A percentile compares a stretch with the other conserved stretches of the same genome.
Evolutionary conservation across 2,888 invertebrate genomes (phyloP).

Genomic region (Opisthograptis luteolata): DNA sequence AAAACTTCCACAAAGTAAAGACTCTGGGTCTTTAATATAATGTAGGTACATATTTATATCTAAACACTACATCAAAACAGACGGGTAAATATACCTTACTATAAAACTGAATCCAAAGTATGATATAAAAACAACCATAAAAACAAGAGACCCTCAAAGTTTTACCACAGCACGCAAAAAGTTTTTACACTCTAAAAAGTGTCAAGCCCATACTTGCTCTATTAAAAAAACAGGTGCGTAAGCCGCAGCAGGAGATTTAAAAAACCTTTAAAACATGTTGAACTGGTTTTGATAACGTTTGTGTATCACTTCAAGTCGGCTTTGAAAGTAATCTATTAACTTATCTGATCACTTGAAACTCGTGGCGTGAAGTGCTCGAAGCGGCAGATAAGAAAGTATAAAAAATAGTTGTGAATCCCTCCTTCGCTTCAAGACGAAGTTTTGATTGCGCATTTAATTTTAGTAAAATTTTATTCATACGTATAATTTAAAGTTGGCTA

Average conservation of each 20-base stretch:
- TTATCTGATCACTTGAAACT: constrained; percentile 53
- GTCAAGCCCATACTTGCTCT: constrained; percentile 21
- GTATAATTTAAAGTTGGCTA: constrained; percentile 24
- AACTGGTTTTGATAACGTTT: constrained; percentile 34
- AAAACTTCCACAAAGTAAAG: too few species aligned
- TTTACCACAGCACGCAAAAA: constrained; percentile 4
- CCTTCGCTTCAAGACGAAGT: constrained; percentile 30
- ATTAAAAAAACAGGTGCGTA: constrained; percentile 37
- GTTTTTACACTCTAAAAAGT: constrained; percentile 1
- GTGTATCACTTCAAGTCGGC: constrained; percentile 38
- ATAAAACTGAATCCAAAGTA: neutral
- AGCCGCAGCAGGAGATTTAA: constrained; percentile 33
- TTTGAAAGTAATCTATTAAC: constrained; percentile 48
- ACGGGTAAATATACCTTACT: neutral
- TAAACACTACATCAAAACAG: too few species aligned
- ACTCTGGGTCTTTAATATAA: too few species aligned
- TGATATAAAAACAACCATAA: neutral
- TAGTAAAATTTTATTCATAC: constrained; percentile 32
- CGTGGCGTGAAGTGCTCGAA: constrained; percentile 46
- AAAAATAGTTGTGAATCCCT: constrained; percentile 32
- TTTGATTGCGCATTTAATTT: constrained; percentile 35
- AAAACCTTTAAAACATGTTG: constrained; percentile 25
- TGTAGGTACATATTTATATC: too few species aligned
- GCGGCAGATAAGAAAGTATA: constrained; percentile 25
- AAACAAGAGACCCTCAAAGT: constrained; percentile 1